Evolutionary conservation across 53 echinoderm and acorn worm species (phyloP).

Genomic region (Temnopleurus reevesii): DNA sequence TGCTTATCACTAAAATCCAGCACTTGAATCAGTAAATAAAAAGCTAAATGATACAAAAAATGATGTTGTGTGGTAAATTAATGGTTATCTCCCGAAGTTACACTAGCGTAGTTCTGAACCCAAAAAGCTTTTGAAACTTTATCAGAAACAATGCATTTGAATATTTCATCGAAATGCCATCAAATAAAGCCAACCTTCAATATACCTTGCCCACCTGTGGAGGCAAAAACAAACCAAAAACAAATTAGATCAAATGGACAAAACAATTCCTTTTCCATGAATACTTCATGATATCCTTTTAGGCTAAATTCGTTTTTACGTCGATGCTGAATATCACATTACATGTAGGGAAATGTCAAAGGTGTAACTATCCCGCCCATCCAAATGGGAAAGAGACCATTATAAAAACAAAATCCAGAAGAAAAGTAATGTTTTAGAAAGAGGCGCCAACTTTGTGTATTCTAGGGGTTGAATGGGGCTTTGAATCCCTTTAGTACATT

Average conservation of each 20-base stretch:
- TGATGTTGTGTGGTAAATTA: no score
- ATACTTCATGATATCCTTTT: slow-evolving; percentile 42
- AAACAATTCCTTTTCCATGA: slow-evolving; percentile 23
- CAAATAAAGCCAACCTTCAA: slow-evolving; percentile 11
- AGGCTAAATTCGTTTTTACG: slow-evolving; percentile 37
- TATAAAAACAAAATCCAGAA: no score
- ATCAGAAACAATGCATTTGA: background rate
- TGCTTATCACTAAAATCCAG: no score
- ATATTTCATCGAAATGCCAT: background rate
- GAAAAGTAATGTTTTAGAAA: no score
- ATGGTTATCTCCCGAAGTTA: no score
- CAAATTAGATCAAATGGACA: slow-evolving; percentile 21
- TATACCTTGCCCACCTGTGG: background rate
- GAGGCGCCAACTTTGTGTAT: no score
- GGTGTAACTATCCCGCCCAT: background rate
- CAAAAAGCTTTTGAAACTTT: background rate
- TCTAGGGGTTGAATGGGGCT: no score
- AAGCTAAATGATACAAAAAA: no score
- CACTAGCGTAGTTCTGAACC: no score
- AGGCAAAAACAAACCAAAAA: background rate
- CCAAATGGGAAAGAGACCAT: no score
- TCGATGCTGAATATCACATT: slow-evolving; percentile 39
- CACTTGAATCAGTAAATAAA: no score
- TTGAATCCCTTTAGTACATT: no score
- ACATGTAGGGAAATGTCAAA: slow-evolving; percentile 3